A percentile compares a stretch with the other conserved stretches of the same genome.
Evolutionary conservation across 1,140 invertebrate genomes (phyloP).

Genomic region (Meloidogyne exigua): DNA sequence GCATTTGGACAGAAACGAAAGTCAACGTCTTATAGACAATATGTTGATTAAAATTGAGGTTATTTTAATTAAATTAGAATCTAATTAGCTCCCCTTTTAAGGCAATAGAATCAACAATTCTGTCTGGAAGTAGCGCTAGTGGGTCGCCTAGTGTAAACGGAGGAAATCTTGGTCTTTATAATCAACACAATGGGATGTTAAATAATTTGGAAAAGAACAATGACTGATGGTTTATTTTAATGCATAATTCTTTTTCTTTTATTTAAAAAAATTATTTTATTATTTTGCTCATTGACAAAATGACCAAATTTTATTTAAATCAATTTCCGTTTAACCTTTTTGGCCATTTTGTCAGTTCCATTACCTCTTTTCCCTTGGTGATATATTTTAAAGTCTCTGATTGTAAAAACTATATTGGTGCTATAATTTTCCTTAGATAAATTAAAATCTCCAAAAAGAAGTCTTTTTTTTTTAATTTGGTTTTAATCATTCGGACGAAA

Average conservation of each 20-base stretch:
- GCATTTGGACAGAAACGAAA: background rate
- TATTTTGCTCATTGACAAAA: background rate
- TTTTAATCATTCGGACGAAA: too few relatives aligned
- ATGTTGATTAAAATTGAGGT: constrained; percentile 27
- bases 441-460: too few relatives aligned
- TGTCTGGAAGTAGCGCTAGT: background rate
- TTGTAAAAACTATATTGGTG: too few relatives aligned
- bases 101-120: background rate
- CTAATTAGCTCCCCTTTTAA: background rate
- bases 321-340: background rate
- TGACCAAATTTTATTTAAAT: background rate
- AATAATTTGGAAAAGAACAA: background rate
- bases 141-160: background rate
- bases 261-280: background rate
- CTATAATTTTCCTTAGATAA: too few relatives aligned
- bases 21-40: constrained; percentile 19
- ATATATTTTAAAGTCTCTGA: too few relatives aligned
- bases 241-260: constrained; percentile 2
- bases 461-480: too few relatives aligned
- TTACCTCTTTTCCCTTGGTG: too few relatives aligned
- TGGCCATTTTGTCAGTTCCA: too few relatives aligned
- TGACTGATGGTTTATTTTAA: background rate
- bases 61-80: background rate
- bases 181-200: background rate
- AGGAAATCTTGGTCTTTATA: background rate